Conservation (phyloP, 1,140 invertebrate species). For the Venturia canescens region DNA sequence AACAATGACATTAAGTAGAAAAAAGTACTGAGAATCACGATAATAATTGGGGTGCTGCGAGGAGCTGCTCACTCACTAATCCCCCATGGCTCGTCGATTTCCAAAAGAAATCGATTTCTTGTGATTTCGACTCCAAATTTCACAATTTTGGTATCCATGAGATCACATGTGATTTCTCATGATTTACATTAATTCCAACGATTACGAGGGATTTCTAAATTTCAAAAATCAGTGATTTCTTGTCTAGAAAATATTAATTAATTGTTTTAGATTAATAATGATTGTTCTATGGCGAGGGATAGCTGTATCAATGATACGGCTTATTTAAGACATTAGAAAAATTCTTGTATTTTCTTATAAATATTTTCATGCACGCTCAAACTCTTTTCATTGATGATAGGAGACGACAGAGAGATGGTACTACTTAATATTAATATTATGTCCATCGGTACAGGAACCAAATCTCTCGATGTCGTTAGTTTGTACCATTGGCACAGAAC, state of each 20-base stretch:
- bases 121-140: constrained; percentile 24
- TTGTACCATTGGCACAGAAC: too few relatives aligned
- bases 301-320: constrained; percentile 18
- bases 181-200: constrained; percentile 23
- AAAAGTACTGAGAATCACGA: too few relatives aligned
- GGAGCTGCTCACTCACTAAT: constrained; percentile 10
- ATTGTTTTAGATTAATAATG: constrained; percentile 32
- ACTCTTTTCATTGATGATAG: constrained; percentile 38
- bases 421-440: constrained; percentile 35
- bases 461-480: too few relatives aligned
- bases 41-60: too few relatives aligned
- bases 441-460: too few relatives aligned
- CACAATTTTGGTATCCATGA: constrained; percentile 13
- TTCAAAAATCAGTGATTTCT: constrained; percentile 33
- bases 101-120: constrained; percentile 39
- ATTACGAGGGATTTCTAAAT: constrained; percentile 27
- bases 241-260: constrained; percentile 29
- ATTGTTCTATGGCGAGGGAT: too few relatives aligned
- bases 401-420: constrained; percentile 36
- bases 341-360: constrained; percentile 37
- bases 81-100: constrained; percentile 26
- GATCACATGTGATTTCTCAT: constrained; percentile 27
- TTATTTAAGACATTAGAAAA: constrained; percentile 35
- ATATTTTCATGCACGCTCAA: constrained; percentile 32
- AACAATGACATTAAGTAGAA: background rate